Conservation (phyloP, 2,888 invertebrate genomes). For the Azorinus chamasolen region DNA sequence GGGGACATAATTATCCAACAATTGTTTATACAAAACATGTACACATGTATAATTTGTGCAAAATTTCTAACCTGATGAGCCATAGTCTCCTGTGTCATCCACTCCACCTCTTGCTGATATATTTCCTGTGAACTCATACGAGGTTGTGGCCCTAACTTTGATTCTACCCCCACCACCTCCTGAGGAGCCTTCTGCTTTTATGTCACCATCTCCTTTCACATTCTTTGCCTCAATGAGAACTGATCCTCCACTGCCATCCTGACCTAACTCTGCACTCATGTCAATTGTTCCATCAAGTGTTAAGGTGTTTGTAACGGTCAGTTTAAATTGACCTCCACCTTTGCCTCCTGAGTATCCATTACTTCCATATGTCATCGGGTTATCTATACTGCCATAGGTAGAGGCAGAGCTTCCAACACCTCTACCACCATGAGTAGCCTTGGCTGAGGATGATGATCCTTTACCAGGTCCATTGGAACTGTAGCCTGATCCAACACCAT, state of each 20-base stretch:
- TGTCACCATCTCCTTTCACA: slow-evolving; percentile 64
- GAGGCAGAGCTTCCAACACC: slow-evolving; percentile 55
- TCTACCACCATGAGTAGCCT: slow-evolving; percentile 72
- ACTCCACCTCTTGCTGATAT: slow-evolving; percentile 42
- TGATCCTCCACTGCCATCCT: slow-evolving; percentile 74
- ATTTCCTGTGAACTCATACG: slow-evolving; percentile 51
- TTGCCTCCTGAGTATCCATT: slow-evolving; percentile 58
- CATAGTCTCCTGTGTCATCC: slow-evolving; percentile 25
- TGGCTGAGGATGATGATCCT: slow-evolving; percentile 42
- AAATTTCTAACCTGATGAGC: slow-evolving; percentile 36
- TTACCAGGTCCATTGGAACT: slow-evolving; percentile 63
- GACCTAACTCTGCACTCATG: slow-evolving; percentile 62
- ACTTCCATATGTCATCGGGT: slow-evolving; percentile 73
- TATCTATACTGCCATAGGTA: slow-evolving; percentile 67
- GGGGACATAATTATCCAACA: too few relatives aligned
- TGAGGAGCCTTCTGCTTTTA: slow-evolving; percentile 58
- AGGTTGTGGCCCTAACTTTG: slow-evolving; percentile 24
- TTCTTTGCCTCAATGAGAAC: slow-evolving; percentile 50
- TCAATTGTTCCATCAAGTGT: slow-evolving; percentile 70
- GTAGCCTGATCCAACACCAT: slow-evolving; percentile 70
- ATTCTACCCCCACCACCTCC: slow-evolving; percentile 75
- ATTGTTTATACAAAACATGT: too few relatives aligned
- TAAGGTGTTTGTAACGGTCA: slow-evolving; percentile 43
- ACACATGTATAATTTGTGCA: too few relatives aligned
- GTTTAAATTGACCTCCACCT: slow-evolving; percentile 72